Evolutionary conservation across 2,797 vertebrate species (phyloP), one percentile per base, ranked within the genome.

Genomic region (Apogon talboti): DNA sequence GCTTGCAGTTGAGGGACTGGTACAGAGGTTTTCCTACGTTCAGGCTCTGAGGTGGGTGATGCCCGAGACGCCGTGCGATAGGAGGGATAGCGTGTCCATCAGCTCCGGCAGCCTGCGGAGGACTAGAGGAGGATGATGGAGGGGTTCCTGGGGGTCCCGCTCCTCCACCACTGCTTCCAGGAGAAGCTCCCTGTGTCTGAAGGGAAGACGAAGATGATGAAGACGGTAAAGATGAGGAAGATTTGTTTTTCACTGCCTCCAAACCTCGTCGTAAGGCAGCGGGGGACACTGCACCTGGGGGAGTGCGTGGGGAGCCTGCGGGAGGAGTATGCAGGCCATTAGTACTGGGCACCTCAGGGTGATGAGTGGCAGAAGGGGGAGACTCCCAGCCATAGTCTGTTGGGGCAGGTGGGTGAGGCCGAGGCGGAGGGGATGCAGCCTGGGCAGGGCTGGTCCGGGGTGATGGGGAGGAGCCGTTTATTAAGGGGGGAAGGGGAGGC

Each of bases 1-100:
- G 98, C 63, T 98, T 99, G 93, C 98, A 99, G 95, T 98, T 98
- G 90, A 99, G 94, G 58, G 97, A 97, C 94, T 99, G 98, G 91
- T 99, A 99, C 21, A 99, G 90, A 14, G 98, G 97, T 82, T 99
- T 99, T 52, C 98, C 98, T 51, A 99, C 97, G 19, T 98, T 99
- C 47, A 99, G 95, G 59, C 98, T 99, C 72, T 99, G 98, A 0
- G 98, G 98, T 0, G 97, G 97, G 86, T 98, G 97, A 85, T 98
- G 97, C 64, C 96, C 96, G 1, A 99, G 91, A 43, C 98, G 96
- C n/a, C 97, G 95, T 4, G 97, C 97, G 6, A 98, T 98, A 41
- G 97, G 95, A 0, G 97, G 97, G 67, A 98, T 94, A 54, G 96
- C 94, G 35, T 97, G 97, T 75, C 94, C 94, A 0, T 98, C 98